Percentiles rank a stretch among this genome's conserved stretches.
Conservation (phyloP, 2,113 vertebrate species). For the Megalops atlanticus region DNA sequence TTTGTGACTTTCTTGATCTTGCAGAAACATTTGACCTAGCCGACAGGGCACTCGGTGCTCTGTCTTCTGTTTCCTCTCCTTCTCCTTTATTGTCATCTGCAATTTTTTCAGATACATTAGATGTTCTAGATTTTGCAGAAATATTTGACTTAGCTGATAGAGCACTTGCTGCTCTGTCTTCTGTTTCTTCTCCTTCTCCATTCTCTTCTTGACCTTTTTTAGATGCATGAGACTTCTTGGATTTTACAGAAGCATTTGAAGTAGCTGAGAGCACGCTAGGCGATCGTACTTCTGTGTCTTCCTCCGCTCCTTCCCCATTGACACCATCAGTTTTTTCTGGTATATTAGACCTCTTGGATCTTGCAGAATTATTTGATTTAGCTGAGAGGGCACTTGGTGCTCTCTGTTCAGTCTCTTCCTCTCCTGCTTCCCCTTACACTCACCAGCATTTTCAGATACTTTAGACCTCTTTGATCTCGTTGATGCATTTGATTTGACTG, state of each 20-base stretch:
- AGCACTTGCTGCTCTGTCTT: constrained; percentile 8
- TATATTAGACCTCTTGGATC: constrained; percentile 40
- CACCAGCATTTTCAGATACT: constrained; percentile 9
- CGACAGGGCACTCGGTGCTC: constrained; percentile 45
- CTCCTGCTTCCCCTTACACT: constrained; percentile 1
- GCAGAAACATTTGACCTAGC: constrained; percentile 46
- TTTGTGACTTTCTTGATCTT: constrained; percentile 42
- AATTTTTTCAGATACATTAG: background rate
- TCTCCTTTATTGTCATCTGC: background rate
- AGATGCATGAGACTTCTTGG: constrained; percentile 43
- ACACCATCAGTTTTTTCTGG: constrained; percentile 26
- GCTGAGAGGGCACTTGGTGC: constrained; percentile 45
- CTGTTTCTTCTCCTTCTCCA: background rate
- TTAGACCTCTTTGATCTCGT: constrained; percentile 27
- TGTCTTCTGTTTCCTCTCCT: constrained; percentile 36
- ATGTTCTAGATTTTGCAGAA: constrained; percentile 46
- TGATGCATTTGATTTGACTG: constrained; percentile 19
- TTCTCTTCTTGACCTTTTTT: constrained; percentile 11
- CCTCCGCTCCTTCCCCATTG: constrained; percentile 28
- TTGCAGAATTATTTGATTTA: constrained; percentile 54
- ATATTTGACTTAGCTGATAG: constrained; percentile 39
- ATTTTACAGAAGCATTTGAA: constrained; percentile 41
- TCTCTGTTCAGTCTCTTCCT: constrained; percentile 31
- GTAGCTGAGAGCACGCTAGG: background rate
- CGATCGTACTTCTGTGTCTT: constrained; percentile 16